Conservation (phyloP, 2,888 invertebrate genomes). For the Pandemis cinnamomeana region DNA sequence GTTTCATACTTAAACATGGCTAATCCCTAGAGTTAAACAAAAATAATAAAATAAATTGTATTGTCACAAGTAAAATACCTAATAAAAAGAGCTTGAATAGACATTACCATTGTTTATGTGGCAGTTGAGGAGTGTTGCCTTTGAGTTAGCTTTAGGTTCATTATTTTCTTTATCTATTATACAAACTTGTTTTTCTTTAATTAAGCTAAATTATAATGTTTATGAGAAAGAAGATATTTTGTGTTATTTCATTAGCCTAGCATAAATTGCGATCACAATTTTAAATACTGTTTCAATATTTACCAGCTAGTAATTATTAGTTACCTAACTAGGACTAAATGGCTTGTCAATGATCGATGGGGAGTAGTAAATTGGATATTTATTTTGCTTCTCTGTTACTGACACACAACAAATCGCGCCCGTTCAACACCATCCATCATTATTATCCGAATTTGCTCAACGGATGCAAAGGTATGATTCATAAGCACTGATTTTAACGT, state of each 20-base stretch:
- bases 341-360: constrained; percentile 40
- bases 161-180: too few relatives aligned
- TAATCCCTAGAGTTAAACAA: background rate
- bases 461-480: constrained; percentile 40
- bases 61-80: too few relatives aligned
- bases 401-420: constrained; percentile 30
- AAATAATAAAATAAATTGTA: background rate
- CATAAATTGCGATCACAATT: background rate
- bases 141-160: too few relatives aligned
- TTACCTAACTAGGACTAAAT: constrained; percentile 27
- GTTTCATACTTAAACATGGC: constrained; percentile 1
- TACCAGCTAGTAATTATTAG: constrained; percentile 19
- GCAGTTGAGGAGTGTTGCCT: too few relatives aligned
- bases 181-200: too few relatives aligned
- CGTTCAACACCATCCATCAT: constrained; percentile 35
- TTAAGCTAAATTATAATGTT: too few relatives aligned
- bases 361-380: constrained; percentile 35
- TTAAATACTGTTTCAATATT: background rate
- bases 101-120: too few relatives aligned
- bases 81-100: too few relatives aligned
- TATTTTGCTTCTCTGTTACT: constrained; percentile 21
- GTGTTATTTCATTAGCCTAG: background rate
- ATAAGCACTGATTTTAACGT: constrained; percentile 38
- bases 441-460: constrained; percentile 42
- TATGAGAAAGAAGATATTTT: too few relatives aligned